Evolutionary conservation across 2,888 invertebrate species (phyloP).

Genomic region (Torymus auratus): DNA sequence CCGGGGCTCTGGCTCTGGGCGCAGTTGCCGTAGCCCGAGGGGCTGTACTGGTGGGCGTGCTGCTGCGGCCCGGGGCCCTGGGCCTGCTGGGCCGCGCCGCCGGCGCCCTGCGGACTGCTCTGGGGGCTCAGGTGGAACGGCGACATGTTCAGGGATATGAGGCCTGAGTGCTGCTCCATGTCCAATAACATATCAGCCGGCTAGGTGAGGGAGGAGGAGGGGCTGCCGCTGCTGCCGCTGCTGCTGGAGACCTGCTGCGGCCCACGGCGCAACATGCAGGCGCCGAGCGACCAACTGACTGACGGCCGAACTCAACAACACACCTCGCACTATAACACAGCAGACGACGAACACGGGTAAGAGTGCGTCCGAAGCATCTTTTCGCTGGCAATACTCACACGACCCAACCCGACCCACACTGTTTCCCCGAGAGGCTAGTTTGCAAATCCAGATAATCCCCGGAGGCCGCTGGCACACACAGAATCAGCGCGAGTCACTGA

Average conservation of each 20-base stretch:
- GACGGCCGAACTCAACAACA: neutral
- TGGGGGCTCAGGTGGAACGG: constrained; percentile 89
- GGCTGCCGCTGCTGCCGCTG: neutral
- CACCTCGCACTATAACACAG: constrained; percentile 30
- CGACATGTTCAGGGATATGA: constrained; percentile 93
- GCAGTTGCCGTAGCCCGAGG: constrained; percentile 78
- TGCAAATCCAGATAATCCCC: too few species aligned
- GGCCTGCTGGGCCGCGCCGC: constrained; percentile 72
- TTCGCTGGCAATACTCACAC: too few species aligned
- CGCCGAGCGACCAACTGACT: neutral
- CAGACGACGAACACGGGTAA: constrained; percentile 21
- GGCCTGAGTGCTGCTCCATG: constrained; percentile 91
- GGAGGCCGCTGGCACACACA: too few species aligned
- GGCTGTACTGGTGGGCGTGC: constrained; percentile 70
- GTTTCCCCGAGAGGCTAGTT: too few species aligned
- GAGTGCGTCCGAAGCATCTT: constrained; percentile 57
- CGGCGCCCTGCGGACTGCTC: constrained; percentile 80
- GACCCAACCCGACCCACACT: too few species aligned
- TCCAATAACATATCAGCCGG: constrained; percentile 84
- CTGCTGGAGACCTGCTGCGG: constrained; percentile 7
- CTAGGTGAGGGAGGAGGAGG: constrained; percentile 22
- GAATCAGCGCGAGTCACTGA: too few species aligned
- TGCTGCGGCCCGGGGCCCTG: constrained; percentile 72
- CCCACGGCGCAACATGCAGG: constrained; percentile 44
- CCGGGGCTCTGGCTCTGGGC: constrained; percentile 75